A percentile compares a stretch with the other conserved stretches of the same genome.
These are phyloP conservation scores for Vandiemenella viatica DNA, from an alignment of 2,888 invertebrate genomes.

Conservation along the genomic window DNA sequence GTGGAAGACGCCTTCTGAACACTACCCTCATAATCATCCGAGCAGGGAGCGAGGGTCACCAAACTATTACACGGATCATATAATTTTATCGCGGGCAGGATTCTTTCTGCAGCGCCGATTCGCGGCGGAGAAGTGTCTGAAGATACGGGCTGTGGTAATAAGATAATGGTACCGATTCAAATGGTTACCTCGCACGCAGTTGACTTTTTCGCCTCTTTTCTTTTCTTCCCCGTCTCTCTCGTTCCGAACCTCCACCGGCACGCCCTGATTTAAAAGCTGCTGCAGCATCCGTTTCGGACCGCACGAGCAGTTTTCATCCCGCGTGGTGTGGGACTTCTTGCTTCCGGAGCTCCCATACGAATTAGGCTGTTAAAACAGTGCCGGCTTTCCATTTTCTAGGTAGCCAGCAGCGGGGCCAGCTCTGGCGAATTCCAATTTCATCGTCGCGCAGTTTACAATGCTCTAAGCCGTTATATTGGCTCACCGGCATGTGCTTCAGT, in stretches of 20 bases:
- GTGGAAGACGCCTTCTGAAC: too few relatives aligned
- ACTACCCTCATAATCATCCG: background rate
- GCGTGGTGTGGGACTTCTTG: background rate
- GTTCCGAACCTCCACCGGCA: too few relatives aligned
- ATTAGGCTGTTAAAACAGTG: background rate
- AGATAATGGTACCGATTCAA: background rate
- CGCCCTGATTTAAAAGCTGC: too few relatives aligned
- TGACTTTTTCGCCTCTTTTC: too few relatives aligned
- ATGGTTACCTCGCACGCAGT: background rate
- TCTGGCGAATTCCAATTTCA: background rate
- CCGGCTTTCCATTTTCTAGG: background rate
- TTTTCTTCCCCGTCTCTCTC: too few relatives aligned
- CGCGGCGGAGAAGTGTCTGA: too few relatives aligned
- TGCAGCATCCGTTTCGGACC: too few relatives aligned
- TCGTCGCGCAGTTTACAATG: background rate
- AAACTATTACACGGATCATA: background rate
- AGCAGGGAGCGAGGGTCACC: background rate
- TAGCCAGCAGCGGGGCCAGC: background rate
- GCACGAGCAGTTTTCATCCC: too few relatives aligned
- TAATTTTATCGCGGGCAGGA: background rate
- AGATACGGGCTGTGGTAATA: background rate
- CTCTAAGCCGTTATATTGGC: background rate
- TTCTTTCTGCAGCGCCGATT: too few relatives aligned
- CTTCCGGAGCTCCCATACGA: background rate
- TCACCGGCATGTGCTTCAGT: background rate